phyloP scores from a whole-genome alignment of 2,797 vertebrate genomes.

The Mormyrops boulengeri region DNA sequence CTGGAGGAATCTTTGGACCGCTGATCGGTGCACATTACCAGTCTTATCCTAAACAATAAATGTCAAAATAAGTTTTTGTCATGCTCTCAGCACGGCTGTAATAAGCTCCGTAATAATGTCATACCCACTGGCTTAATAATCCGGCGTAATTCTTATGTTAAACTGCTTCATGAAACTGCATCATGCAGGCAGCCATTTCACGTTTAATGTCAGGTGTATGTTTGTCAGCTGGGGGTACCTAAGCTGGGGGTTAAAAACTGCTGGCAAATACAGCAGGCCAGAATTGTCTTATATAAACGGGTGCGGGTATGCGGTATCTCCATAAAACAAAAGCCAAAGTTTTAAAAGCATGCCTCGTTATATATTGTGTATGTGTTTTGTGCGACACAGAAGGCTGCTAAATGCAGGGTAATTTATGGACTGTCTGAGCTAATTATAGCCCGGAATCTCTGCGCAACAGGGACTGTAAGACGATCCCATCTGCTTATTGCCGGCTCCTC shows the following conservation, averaged over 20 bases:
- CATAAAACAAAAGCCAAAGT: background rate
- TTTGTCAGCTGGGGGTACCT: background rate
- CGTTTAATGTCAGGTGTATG: background rate
- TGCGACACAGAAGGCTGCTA: background rate
- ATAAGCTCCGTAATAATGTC: background rate
- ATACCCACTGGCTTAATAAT: background rate
- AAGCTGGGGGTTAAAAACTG: background rate
- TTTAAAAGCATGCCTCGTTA: background rate
- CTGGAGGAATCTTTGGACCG: background rate
- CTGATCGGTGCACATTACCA: background rate
- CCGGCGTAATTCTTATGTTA: background rate
- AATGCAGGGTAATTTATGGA: background rate
- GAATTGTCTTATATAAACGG: background rate
- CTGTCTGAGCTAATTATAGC: constrained; percentile 16
- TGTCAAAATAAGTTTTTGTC: background rate
- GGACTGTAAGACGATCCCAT: constrained; percentile 16
- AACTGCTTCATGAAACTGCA: background rate
- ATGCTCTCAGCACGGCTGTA: background rate
- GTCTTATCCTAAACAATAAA: background rate
- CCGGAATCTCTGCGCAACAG: background rate
- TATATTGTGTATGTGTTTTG: background rate
- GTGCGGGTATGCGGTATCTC: background rate
- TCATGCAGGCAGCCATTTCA: background rate
- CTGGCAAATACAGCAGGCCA: background rate
- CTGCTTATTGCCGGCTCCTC: background rate